Percentiles rank a stretch among this genome's conserved stretches.
These are phyloP conservation scores for Dynastes maya DNA, from an alignment of 2,888 invertebrate genomes.

Conservation along the genomic window DNA sequence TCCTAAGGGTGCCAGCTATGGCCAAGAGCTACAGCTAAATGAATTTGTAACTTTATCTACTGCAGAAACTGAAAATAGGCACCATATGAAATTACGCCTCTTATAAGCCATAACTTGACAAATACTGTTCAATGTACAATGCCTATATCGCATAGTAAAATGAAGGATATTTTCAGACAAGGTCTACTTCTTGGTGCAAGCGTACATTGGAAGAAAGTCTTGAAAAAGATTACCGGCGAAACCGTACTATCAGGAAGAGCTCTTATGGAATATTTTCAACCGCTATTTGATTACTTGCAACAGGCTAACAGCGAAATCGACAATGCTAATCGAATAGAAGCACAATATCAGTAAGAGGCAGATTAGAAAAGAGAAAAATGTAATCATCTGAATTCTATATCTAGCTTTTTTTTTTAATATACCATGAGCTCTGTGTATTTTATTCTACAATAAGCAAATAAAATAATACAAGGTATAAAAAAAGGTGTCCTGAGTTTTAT, in stretches of 20 bases:
- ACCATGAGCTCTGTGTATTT: no score
- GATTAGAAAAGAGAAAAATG: background rate
- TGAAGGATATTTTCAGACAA: constrained; percentile 64
- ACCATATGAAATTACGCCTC: no score
- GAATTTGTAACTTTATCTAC: no score
- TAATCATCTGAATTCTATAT: background rate
- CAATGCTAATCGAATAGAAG: background rate
- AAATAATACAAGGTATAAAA: no score
- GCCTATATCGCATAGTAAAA: no score
- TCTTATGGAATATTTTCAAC: constrained; percentile 75
- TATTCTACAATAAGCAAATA: no score
- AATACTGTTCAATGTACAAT: background rate
- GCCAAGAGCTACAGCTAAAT: no score
- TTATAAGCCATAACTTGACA: no score
- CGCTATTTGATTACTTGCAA: constrained; percentile 72
- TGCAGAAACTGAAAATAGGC: no score
- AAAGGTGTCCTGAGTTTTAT: no score
- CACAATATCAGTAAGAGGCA: background rate
- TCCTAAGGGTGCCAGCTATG: no score
- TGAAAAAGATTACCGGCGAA: constrained; percentile 75
- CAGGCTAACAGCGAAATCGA: constrained; percentile 67
- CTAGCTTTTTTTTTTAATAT: background rate
- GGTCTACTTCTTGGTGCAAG: constrained; percentile 71
- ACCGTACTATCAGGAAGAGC: constrained; percentile 73
- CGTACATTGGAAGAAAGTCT: constrained; percentile 74